Evolutionary conservation across 2,113 vertebrate genomes (phyloP).

Genomic region (Terrapene triunguis): DNA sequence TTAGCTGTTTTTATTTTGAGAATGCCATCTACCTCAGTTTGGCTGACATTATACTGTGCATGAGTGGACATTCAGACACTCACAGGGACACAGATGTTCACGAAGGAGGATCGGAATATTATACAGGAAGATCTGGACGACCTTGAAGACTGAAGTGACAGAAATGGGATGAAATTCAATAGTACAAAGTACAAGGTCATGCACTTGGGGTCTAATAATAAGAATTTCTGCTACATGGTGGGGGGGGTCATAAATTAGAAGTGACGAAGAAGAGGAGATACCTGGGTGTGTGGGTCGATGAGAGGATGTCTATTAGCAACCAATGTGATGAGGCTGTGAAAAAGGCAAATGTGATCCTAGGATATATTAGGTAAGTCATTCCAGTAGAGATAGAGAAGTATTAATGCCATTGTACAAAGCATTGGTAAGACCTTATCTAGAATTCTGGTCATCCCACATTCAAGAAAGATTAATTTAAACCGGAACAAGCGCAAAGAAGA

Average conservation of each 20-base stretch:
- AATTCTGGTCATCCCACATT: background rate
- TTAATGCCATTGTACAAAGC: background rate
- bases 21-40: background rate
- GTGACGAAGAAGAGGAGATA: background rate
- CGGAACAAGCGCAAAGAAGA: background rate
- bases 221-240: background rate
- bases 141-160: background rate
- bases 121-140: background rate
- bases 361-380: background rate
- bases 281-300: background rate
- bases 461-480: background rate
- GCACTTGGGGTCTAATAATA: background rate
- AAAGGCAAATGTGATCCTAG: background rate
- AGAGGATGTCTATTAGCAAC: background rate
- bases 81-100: background rate
- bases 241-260: background rate
- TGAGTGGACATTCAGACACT: background rate
- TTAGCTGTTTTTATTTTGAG: slow-evolving; percentile 8
- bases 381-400: background rate
- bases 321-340: background rate
- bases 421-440: background rate
- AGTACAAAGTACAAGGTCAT: background rate
- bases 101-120: background rate
- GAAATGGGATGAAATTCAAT: background rate
- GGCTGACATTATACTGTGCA: background rate